Evolutionary conservation across 2,113 vertebrate species (phyloP), one percentile per base, ranked within the genome.

Genomic region (Perognathus longimembris): DNA sequence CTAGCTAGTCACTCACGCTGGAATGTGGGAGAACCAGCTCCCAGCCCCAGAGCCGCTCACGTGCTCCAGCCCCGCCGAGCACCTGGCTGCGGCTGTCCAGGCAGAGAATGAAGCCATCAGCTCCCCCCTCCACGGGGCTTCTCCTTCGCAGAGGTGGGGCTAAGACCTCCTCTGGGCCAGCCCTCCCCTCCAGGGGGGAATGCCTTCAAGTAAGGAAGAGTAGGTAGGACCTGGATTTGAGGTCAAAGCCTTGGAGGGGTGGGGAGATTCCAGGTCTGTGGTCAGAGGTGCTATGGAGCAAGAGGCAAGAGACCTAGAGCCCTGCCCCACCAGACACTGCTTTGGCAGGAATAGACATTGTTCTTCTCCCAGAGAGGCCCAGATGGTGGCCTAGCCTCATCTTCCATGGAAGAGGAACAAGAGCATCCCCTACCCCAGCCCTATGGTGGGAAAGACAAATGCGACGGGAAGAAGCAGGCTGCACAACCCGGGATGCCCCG

Each of bases 1-100:
- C 84, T 18, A 14, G 89, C 73, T 59, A 84, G 94, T 50, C 90
- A 93, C 67, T 38, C 40, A 9, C 57, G 50, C 92, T 88, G 96
- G 96, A 97, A 97, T 97, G 97, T 24, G 40, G 96, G 80, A 78
- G 61, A 96, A 97, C 97, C 84, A 15, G 97, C 91, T 96, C 12
- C 57, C 21, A 76, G 84, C 91, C 89, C 78, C 18, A 1, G 42
- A 91, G 22, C 36, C 14, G 71, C 50, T 93, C 97, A 94, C 90
- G 34, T 86, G 97, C 90, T 91, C 90, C 17, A 32, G 71, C 61
- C 91, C 93, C 12, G 32, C 45, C 54, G 93, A 90, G 83, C 70
- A 69, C 66, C 82, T 34, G 90, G 93, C 42, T 21, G 21, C 26
- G 32, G 64, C 42, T 82, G 26, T 32, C 7, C 40, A 45, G n/a